Evolutionary conservation across 2,113 vertebrate genomes (phyloP), one percentile per base, ranked within the genome.

Genomic region (Ochotona princeps): DNA sequence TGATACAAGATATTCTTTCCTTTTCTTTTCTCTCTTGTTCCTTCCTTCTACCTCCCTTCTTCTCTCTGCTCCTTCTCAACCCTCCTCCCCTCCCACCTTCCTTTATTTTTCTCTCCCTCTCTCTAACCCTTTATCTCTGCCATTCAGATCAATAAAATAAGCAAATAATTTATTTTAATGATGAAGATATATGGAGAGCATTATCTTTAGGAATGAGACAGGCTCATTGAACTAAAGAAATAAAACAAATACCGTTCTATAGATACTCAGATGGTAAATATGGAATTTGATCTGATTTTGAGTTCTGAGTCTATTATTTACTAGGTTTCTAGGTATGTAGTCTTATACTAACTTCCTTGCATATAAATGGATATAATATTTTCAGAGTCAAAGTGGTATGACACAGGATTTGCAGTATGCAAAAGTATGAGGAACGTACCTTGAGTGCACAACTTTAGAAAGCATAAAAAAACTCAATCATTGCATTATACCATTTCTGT

Each of bases 181-280:
- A 57, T 57, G 9, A 57, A 95, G 63, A 97, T 92, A 88, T 38
- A 72, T 87, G 95, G 92, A 95, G 14, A 12, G 78, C 67, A 96
- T 90, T 93, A 82, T 96, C 81, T 96, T 35, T 96, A 95, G 87
- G 49, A 65, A 60, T 95, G 44, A 87, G 76, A 74, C 3, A 83
- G 17, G 60, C 79, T 67, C 86, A 76, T 76, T 96, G 90, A 96
- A 95, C 76, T 89, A 57, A 95, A 92, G 88, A 96, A 86, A 87
- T 38, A 61, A 83, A 92, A 81, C 74, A 96, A 94, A 90, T 90
- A 81, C n/a, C n/a, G n/a, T 14, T 65, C 5, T 73, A n/a, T 0
- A 79, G 63, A 83, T 73, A 74, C 7, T 79, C 61, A 49, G 23
- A 61, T 72, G 17, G 49, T 83, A 92, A 74, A 83, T 32, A 38